phyloP scores from a whole-genome alignment of 1,140 invertebrate species.

The Caerostris darwini region DNA sequence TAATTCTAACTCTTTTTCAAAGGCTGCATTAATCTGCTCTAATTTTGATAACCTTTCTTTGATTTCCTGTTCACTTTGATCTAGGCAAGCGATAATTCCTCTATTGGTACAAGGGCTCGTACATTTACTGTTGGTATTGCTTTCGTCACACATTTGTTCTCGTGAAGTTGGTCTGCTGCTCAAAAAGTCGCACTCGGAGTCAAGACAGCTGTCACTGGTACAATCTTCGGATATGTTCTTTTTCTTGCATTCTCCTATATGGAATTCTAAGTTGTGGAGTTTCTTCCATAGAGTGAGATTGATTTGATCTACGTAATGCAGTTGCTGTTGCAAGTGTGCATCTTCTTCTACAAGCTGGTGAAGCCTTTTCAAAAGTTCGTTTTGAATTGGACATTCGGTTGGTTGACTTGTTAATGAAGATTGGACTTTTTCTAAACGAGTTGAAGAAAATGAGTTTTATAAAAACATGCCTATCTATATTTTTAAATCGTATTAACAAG shows the following conservation, averaged over 20 bases:
- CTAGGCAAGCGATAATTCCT: constrained; percentile 56
- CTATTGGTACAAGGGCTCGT: constrained; percentile 9
- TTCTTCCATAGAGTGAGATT: constrained; percentile 77
- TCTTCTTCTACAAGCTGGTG: constrained; percentile 72
- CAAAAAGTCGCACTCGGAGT: constrained; percentile 44
- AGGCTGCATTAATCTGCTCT: constrained; percentile 78
- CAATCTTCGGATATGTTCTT: constrained; percentile 78
- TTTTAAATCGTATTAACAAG: no score
- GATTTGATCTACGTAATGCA: constrained; percentile 75
- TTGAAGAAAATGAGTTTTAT: not conserved
- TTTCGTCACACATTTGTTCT: constrained; percentile 49
- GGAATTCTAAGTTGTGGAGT: constrained; percentile 71
- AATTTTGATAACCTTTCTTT: constrained; percentile 69
- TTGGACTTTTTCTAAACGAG: not conserved
- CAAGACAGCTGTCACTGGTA: constrained; percentile 69
- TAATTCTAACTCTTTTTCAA: constrained; percentile 77
- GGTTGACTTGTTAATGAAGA: not conserved
- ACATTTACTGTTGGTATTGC: not conserved
- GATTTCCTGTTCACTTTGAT: constrained; percentile 77
- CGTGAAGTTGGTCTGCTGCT: constrained; percentile 46
- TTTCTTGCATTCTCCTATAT: constrained; percentile 74
- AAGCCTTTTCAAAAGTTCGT: constrained; percentile 72
- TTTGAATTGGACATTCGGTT: constrained; percentile 45
- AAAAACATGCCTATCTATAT: no score
- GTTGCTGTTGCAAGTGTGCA: constrained; percentile 66